Conservation (phyloP, 2,113 vertebrate species). For the Chlamydotis undulata region DNA sequence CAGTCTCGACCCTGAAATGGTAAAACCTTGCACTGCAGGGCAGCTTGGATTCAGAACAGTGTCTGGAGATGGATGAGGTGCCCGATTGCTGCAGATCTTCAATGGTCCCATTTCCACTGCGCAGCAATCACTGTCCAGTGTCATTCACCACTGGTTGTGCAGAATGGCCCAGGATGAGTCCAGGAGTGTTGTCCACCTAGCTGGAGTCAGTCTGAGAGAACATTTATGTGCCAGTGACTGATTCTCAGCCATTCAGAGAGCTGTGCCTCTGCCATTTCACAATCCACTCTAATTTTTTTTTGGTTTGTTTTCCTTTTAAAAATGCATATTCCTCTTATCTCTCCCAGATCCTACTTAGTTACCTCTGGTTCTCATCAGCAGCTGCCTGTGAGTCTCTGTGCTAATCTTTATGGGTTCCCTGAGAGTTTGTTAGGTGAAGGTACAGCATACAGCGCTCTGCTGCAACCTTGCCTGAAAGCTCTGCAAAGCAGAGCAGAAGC, state of each 20-base stretch:
- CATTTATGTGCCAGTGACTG: background rate
- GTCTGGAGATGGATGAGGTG: background rate
- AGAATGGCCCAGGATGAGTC: background rate
- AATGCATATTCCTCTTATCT: background rate
- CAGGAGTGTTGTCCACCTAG: background rate
- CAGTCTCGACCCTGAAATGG: background rate
- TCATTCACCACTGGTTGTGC: background rate
- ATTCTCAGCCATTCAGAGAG: background rate
- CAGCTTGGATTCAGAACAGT: background rate
- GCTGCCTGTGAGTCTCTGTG: background rate
- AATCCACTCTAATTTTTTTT: background rate
- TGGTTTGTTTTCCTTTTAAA: background rate
- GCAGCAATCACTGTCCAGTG: background rate
- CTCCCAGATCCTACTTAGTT: background rate
- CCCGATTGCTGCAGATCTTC: background rate
- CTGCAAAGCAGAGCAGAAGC: background rate
- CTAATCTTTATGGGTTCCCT: background rate
- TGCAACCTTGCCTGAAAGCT: background rate
- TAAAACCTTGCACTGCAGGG: background rate
- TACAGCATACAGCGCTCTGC: background rate
- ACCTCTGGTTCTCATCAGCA: background rate
- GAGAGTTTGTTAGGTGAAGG: background rate
- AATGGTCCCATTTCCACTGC: background rate
- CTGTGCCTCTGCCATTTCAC: background rate
- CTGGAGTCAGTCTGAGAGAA: background rate